A percentile compares a stretch with the other conserved stretches of the same genome.
Evolutionary conservation across 2,797 vertebrate genomes (phyloP).

Genomic region (Helicolenus hilgendorfi): DNA sequence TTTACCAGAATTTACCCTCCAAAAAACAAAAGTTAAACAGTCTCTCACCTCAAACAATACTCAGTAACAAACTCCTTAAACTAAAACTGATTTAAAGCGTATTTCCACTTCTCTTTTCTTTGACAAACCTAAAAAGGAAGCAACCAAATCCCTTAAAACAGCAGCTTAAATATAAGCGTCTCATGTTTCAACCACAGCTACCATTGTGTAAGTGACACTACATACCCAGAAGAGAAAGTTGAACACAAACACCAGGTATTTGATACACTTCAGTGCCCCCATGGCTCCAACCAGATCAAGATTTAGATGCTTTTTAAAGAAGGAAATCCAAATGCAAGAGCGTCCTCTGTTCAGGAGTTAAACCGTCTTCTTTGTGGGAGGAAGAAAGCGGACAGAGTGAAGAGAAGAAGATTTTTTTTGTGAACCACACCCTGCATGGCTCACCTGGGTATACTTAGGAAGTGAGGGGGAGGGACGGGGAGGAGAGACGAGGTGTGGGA

Average conservation of each 20-base stretch:
- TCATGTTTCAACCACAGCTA: not conserved
- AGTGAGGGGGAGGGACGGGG: not conserved
- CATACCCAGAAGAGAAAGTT: slow-evolving; percentile 90
- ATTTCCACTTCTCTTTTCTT: not conserved
- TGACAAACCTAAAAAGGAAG: not conserved
- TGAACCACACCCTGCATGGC: slow-evolving; percentile 38
- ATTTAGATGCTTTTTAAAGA: not conserved
- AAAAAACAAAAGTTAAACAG: not conserved
- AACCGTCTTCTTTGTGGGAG: not conserved
- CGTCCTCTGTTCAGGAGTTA: not conserved
- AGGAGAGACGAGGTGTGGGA: not conserved
- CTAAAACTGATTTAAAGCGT: not conserved
- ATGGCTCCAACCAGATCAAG: slow-evolving; percentile 42
- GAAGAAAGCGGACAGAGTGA: not conserved
- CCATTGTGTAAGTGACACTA: not conserved
- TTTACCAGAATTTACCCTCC: not conserved
- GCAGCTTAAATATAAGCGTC: too few species aligned
- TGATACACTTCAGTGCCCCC: slow-evolving; percentile 79
- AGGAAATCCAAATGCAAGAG: not conserved
- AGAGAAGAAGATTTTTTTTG: not conserved
- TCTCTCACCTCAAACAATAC: not conserved
- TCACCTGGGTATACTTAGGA: slow-evolving; percentile 58
- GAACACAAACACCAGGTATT: slow-evolving; percentile 85
- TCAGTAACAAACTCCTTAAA: not conserved
- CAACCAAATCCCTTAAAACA: not conserved